phyloP scores from a whole-genome alignment of 2,888 invertebrate species.

The Molorchus minor region DNA sequence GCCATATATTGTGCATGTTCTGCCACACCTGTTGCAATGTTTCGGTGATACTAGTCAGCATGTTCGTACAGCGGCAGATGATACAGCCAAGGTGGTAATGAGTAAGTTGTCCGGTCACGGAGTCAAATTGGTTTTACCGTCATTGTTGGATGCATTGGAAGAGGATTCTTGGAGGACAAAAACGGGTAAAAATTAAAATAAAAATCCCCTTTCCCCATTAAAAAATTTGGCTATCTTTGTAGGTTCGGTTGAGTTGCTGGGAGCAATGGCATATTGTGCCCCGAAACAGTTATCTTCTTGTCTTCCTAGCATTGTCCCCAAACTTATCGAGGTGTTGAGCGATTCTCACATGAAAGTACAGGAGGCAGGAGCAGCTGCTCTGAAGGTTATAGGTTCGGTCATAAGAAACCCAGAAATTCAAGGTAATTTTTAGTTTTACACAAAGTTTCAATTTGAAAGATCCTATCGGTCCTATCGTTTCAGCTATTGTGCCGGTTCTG shows the following conservation, averaged over 20 bases:
- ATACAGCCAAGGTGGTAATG: slow-evolving; percentile 95
- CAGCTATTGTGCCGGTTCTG: slow-evolving; percentile 86
- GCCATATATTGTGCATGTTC: slow-evolving; percentile 97
- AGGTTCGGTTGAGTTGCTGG: slow-evolving; percentile 94
- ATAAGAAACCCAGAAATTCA: slow-evolving; percentile 99
- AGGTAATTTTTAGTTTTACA: slow-evolving; percentile 61
- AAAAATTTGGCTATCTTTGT: slow-evolving; percentile 41
- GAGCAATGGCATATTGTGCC: slow-evolving; percentile 99
- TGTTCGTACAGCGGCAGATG: slow-evolving; percentile 95
- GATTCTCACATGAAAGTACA: slow-evolving; percentile 97
- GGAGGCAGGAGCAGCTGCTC: slow-evolving; percentile 94
- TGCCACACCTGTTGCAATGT: slow-evolving; percentile 93
- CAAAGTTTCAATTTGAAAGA: neutral
- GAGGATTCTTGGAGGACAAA: slow-evolving; percentile 99
- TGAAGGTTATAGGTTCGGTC: slow-evolving; percentile 96
- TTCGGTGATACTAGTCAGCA: slow-evolving; percentile 96
- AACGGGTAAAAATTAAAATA: slow-evolving; percentile 72
- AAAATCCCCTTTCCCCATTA: too few relatives aligned
- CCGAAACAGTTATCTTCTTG: slow-evolving; percentile 98
- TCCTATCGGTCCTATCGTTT: slow-evolving; percentile 23
- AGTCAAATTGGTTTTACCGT: slow-evolving; percentile 95
- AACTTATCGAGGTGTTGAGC: slow-evolving; percentile 93
- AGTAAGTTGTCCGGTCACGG: slow-evolving; percentile 95
- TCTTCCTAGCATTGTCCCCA: slow-evolving; percentile 97
- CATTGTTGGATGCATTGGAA: slow-evolving; percentile 90